phyloP scores from a whole-genome alignment of 2,113 vertebrate genomes.

The Mirza zaza region DNA sequence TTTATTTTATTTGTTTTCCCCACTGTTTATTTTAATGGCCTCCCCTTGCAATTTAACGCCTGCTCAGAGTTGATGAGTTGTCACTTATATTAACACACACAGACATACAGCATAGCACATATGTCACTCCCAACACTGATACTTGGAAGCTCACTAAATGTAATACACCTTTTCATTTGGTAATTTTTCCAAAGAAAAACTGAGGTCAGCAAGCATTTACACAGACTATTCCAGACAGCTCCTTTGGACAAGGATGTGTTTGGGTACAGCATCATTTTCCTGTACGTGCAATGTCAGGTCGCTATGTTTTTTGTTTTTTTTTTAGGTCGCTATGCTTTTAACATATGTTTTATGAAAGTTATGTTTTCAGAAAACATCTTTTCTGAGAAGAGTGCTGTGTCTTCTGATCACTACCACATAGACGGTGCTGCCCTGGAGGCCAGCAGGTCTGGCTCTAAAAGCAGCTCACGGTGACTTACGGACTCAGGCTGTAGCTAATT shows the following conservation, averaged over 20 bases:
- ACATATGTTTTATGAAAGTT: not conserved
- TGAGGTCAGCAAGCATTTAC: not conserved
- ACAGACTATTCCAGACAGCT: no score
- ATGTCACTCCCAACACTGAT: not conserved
- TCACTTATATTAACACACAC: not conserved
- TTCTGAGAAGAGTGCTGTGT: not conserved
- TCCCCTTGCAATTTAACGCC: not conserved
- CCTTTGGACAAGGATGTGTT: not conserved
- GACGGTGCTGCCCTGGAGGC: not conserved
- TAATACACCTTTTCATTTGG: not conserved
- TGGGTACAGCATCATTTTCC: not conserved
- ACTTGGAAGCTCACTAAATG: not conserved
- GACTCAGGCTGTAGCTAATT: not conserved
- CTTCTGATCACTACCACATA: fast-evolving
- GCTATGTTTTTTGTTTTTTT: not conserved
- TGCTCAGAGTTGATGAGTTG: not conserved
- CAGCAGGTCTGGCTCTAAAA: not conserved
- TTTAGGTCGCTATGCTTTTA: not conserved
- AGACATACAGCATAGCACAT: not conserved
- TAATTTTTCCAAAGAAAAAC: not conserved
- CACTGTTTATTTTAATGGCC: not conserved
- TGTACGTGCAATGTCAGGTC: not conserved
- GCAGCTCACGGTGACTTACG: not conserved
- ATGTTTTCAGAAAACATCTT: not conserved
- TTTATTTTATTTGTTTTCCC: not conserved